These are phyloP conservation scores for Chalcosyrphus nemorum DNA, from an alignment of 2,888 invertebrate genomes.

Conservation along the genomic window DNA sequence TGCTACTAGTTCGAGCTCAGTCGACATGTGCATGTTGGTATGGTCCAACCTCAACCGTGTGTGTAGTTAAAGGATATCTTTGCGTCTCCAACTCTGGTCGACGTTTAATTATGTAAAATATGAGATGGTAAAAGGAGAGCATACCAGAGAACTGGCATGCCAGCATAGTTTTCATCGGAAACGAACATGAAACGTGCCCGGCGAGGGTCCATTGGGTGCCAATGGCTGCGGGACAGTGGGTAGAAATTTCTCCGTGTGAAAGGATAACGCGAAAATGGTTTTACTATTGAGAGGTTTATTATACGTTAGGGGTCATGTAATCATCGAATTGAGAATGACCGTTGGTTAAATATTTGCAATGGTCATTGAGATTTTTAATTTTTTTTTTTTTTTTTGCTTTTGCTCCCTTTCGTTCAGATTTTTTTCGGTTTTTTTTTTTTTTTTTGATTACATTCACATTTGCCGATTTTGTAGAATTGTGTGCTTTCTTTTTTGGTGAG, in stretches of 20 bases:
- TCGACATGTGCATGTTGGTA: background rate
- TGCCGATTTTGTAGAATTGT: conserved; percentile 23
- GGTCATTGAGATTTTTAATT: conserved; percentile 68
- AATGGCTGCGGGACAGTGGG: conserved; percentile 32
- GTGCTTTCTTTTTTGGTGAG: conserved; percentile 29
- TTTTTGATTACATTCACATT: conserved; percentile 46
- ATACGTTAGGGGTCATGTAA: conserved; percentile 73
- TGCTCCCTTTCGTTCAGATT: background rate
- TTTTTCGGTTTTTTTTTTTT: background rate
- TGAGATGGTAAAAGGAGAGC: conserved; percentile 27
- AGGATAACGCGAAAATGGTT: conserved; percentile 56
- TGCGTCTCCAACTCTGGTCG: conserved; percentile 49
- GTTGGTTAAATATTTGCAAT: conserved; percentile 71
- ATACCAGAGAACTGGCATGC: background rate
- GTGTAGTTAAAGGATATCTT: conserved; percentile 57
- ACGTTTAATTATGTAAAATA: conserved; percentile 70
- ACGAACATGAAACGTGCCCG: conserved; percentile 25
- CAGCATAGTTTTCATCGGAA: conserved; percentile 37
- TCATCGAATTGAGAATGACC: conserved; percentile 71
- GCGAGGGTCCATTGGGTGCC: conserved; percentile 41
- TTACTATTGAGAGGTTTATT: conserved; percentile 63
- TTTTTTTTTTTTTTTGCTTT: conserved; percentile 5
- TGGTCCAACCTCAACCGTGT: background rate
- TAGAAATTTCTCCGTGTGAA: conserved; percentile 53
- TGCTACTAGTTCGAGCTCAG: conserved; percentile 30